Evolutionary conservation across 1,140 invertebrate genomes (phyloP).

Genomic region (Chymomyza costata): DNA sequence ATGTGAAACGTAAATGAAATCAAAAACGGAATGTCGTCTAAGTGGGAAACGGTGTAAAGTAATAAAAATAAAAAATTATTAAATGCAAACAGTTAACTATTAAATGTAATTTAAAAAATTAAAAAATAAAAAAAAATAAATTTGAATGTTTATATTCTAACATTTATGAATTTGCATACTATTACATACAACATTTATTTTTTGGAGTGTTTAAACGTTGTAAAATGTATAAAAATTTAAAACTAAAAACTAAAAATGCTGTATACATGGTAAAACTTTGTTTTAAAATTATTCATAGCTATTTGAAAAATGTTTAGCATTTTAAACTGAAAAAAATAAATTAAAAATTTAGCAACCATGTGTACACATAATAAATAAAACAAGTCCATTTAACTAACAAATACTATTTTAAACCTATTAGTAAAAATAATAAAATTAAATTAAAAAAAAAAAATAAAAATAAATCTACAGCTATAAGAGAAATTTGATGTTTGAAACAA

Average conservation of each 20-base stretch:
- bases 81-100: slow-evolving; percentile 69
- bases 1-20: slow-evolving; percentile 50
- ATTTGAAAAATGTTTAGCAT: too few relatives aligned
- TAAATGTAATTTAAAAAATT: slow-evolving; percentile 59
- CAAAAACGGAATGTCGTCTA: slow-evolving; percentile 34
- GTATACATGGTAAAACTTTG: too few relatives aligned
- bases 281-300: not conserved
- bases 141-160: slow-evolving; percentile 42
- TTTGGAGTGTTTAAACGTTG: slow-evolving; percentile 73
- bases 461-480: slow-evolving; percentile 24
- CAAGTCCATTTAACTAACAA: slow-evolving; percentile 12
- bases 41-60: slow-evolving; percentile 12
- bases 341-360: slow-evolving; percentile 30
- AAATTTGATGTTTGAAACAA: slow-evolving; percentile 45
- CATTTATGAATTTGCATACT: too few relatives aligned
- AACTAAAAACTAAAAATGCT: slow-evolving; percentile 12
- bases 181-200: slow-evolving; percentile 63
- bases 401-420: slow-evolving; percentile 55
- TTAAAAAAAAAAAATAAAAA: slow-evolving; percentile 5
- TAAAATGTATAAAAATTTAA: slow-evolving; percentile 42
- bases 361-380: slow-evolving; percentile 48
- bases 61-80: slow-evolving; percentile 26
- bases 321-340: slow-evolving; percentile 3
- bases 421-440: slow-evolving; percentile 31
- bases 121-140: slow-evolving; percentile 37